Base-by-base conservation (phyloP, 2,113 vertebrate species). In the Bubo blakistoni region DNA sequence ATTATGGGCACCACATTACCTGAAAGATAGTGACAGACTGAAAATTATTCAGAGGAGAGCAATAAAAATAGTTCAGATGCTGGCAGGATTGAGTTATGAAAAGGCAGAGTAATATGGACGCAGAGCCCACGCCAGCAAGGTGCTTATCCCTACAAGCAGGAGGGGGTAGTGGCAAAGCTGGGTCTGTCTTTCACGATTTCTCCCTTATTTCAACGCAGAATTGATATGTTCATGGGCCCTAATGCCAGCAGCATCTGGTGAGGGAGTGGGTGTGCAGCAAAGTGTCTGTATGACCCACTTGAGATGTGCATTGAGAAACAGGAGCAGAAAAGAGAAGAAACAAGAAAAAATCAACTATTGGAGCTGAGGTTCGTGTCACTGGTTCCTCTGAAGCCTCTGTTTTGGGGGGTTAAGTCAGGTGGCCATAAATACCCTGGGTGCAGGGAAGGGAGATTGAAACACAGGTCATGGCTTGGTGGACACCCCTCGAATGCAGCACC, bases 1-100 rank as follows among this genome's bases (percentile, higher is more conserved):
- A 97, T 97, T 96, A 97, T 77, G 91, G 94, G 81, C 81, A 94
- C 96, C 91, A 59, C 92, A 59, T 95, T 96, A 93, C 94, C 94
- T 96, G 91, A 95, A 96, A 96, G 94, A 93, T 94, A 96, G 89
- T 93, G 96, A 95, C 95, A 96, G 97, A 94, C 86, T 95, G 94
- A 96, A 96, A 94, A 97, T 96, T 96, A 97, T 97, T 97, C 93
- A 96, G 94, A 94, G 91, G 95, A 97, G 82, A 96, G 89, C 92
- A 95, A 95, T 96, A 95, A 97, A 92, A 97, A 62, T 92, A 96
- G 95, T 96, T 90, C 92, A 92, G 96, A 92, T 76, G 57, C 90
- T 97, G 96, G 86, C 92, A 91, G 92, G 92, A 96, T 65, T 90
- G 78, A 94, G 94, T 96, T 96, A 95, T 90, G 95, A 96, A 94